Evolutionary conservation across 2,888 invertebrate genomes (phyloP).

Genomic region (Dynastes maya): DNA sequence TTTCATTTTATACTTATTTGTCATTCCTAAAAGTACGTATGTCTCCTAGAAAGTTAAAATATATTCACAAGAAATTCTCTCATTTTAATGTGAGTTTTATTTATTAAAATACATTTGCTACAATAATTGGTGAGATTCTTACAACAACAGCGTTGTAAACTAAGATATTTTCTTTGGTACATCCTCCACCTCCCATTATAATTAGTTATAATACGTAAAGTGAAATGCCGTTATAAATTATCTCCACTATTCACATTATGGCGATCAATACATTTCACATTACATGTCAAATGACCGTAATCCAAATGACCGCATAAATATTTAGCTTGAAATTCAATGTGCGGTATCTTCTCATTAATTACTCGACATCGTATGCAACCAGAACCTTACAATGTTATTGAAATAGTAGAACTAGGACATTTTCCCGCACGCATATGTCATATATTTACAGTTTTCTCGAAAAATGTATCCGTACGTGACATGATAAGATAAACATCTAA

Average conservation of each 20-base stretch:
- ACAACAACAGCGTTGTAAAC: no score
- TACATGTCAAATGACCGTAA: no score
- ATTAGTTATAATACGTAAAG: no score
- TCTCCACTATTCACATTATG: no score
- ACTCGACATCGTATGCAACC: neutral
- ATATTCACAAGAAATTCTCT: neutral
- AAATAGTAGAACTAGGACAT: neutral
- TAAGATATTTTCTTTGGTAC: no score
- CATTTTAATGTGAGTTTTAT: neutral
- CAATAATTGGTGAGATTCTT: no score
- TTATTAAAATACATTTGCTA: no score
- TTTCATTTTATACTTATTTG: no score
- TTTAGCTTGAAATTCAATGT: neutral
- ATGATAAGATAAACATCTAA: neutral
- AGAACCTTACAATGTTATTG: neutral
- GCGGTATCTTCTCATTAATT: neutral
- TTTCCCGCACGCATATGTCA: neutral
- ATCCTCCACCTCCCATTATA: no score
- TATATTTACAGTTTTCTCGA: neutral
- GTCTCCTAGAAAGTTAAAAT: neutral
- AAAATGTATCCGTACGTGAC: neutral
- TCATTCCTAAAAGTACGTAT: neutral
- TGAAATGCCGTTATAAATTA: no score
- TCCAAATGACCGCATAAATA: neutral
- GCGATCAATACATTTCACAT: no score